phyloP scores from a whole-genome alignment of 2,113 vertebrate genomes.

The Carassius auratus region DNA sequence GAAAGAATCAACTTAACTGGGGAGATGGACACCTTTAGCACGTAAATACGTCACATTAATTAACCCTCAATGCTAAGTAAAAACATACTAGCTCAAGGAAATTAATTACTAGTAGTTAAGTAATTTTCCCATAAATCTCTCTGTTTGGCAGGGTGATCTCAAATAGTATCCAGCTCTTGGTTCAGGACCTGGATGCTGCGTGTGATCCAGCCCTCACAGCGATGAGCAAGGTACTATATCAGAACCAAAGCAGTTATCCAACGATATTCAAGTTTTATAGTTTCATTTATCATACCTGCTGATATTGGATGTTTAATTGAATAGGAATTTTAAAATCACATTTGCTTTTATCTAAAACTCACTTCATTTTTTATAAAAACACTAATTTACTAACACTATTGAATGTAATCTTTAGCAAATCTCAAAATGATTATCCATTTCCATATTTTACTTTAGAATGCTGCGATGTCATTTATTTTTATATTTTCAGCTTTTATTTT shows the following conservation, averaged over 20 bases:
- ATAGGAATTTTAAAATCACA: not conserved
- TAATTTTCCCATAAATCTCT: not conserved
- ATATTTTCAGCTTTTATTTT: not conserved
- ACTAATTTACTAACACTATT: not conserved
- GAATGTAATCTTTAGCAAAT: not conserved
- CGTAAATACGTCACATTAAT: conserved; percentile 74
- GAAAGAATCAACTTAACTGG: conserved; percentile 94
- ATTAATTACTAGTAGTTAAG: not conserved
- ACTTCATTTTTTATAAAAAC: not conserved
- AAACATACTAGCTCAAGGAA: not conserved
- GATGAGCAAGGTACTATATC: conserved; percentile 92
- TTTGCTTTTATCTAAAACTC: not conserved
- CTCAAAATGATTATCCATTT: not conserved
- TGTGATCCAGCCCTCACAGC: conserved; percentile 96
- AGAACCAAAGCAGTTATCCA: not conserved
- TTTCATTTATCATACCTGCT: not conserved
- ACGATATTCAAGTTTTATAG: not conserved
- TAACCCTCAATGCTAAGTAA: not conserved
- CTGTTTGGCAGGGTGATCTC: conserved; percentile 89
- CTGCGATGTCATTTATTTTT: not conserved
- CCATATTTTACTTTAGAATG: not conserved
- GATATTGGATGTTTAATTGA: not conserved
- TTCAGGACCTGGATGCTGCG: conserved; percentile 95
- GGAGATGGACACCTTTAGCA: conserved; percentile 99
- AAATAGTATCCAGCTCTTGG: conserved; percentile 95